Percentiles rank a stretch among this genome's conserved stretches.
Conservation (phyloP, 1,140 invertebrate genomes). For the Hetaerina americana region DNA sequence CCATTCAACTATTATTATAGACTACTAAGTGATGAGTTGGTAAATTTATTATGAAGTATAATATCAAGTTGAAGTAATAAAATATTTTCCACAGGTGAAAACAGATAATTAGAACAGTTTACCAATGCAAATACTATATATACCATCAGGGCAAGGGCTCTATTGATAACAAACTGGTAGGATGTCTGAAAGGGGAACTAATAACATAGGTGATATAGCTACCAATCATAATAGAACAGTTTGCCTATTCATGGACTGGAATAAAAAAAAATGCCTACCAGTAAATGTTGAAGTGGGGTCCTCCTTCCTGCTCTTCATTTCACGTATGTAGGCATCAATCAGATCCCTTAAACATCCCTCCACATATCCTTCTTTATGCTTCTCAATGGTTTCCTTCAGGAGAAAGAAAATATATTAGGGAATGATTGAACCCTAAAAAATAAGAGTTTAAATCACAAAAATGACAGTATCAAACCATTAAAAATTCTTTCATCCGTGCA, state of each 20-base stretch:
- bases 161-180: too few relatives aligned
- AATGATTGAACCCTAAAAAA: not conserved
- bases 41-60: too few relatives aligned
- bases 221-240: too few relatives aligned
- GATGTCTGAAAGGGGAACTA: too few relatives aligned
- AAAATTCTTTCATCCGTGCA: constrained; percentile 38
- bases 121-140: too few relatives aligned
- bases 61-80: too few relatives aligned
- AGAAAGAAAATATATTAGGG: not conserved
- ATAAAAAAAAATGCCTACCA: constrained; percentile 27
- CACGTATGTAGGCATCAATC: constrained; percentile 60
- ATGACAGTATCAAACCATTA: constrained; percentile 30
- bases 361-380: constrained; percentile 40
- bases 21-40: too few relatives aligned
- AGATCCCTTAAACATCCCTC: constrained; percentile 44
- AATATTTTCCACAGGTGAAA: too few relatives aligned
- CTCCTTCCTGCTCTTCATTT: constrained; percentile 40
- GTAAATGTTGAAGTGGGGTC: constrained; percentile 37
- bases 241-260: constrained; percentile 3
- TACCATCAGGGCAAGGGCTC: too few relatives aligned
- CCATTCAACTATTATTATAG: too few relatives aligned
- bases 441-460: not conserved
- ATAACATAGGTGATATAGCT: too few relatives aligned
- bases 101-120: too few relatives aligned
- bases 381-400: constrained; percentile 38